A percentile compares a stretch with the other conserved stretches of the same genome.
phyloP scores from a whole-genome alignment of 2,113 vertebrate species.

The Motacilla tschutschensis region DNA sequence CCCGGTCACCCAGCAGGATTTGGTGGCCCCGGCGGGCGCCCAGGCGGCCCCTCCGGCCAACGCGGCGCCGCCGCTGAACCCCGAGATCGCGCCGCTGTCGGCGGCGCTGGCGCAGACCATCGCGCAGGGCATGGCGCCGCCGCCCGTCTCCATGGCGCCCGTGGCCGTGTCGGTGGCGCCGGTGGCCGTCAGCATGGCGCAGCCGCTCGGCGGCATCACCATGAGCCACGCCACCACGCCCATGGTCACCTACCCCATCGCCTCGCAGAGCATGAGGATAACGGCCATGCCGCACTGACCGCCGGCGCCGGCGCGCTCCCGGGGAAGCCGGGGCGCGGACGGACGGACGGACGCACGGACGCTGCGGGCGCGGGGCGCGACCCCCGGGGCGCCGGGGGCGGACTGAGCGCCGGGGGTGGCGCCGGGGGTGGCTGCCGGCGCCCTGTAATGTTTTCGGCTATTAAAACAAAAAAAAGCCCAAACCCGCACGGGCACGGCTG shows the following conservation, averaged over 20 bases:
- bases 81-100: slow-evolving; percentile 90
- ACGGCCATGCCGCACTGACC: slow-evolving; percentile 91
- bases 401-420: neutral
- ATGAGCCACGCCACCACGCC: slow-evolving; percentile 96
- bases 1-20: slow-evolving; percentile 88
- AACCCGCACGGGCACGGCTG: rapidly evolving
- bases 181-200: slow-evolving; percentile 93
- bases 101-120: slow-evolving; percentile 94
- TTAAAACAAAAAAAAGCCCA: neutral
- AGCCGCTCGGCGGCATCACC: slow-evolving; percentile 89
- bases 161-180: slow-evolving; percentile 94
- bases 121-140: slow-evolving; percentile 91
- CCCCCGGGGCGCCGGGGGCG: neutral
- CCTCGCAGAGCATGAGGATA: slow-evolving; percentile 96
- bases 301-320: too few species aligned
- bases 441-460: neutral
- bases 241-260: slow-evolving; percentile 96
- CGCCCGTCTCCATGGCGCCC: slow-evolving; percentile 93
- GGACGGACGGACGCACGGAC: neutral
- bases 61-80: slow-evolving; percentile 87
- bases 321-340: neutral
- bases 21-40: slow-evolving; percentile 84
- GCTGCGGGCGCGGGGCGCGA: rapidly evolving
- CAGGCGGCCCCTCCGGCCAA: slow-evolving; percentile 79
- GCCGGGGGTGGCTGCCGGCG: neutral